A percentile compares a stretch with the other conserved stretches of the same genome.
Conservation (phyloP, 2,113 vertebrate genomes). For the Cynoglossus semilaevis region DNA sequence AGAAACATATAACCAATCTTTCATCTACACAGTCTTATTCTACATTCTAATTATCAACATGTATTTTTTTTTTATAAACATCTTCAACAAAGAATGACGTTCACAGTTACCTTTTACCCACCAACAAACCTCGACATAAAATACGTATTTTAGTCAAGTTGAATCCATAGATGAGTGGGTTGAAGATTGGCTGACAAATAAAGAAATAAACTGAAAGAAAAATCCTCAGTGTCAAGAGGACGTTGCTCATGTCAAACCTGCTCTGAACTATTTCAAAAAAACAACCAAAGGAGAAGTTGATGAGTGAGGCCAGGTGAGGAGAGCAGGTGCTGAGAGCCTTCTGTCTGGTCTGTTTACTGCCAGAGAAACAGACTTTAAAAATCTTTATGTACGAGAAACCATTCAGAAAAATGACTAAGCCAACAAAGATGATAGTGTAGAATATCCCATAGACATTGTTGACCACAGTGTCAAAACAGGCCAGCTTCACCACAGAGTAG, state of each 20-base stretch:
- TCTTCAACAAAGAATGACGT: no score
- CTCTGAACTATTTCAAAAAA: neutral
- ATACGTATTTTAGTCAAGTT: constrained; percentile 5
- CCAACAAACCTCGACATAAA: neutral
- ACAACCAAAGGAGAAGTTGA: neutral
- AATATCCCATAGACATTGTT: constrained; percentile 33
- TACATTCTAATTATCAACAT: no score
- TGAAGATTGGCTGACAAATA: neutral
- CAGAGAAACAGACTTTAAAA: neutral
- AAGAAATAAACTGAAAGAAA: constrained; percentile 6
- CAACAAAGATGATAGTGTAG: rapidly evolving
- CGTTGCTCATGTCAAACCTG: neutral
- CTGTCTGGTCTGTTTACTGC: neutral
- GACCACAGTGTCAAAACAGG: constrained; percentile 8
- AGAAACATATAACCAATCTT: no score
- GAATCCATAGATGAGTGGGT: constrained; percentile 4
- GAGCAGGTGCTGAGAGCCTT: neutral
- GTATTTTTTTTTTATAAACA: no score
- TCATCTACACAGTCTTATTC: no score
- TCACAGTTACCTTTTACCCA: neutral
- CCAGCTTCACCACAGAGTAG: constrained; percentile 21
- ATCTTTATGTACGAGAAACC: neutral
- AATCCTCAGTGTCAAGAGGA: neutral
- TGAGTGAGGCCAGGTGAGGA: neutral
- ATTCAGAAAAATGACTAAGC: constrained; percentile 2